These are phyloP conservation scores for Myotis myotis DNA, from an alignment of 2,797 vertebrate species.

Conservation along the genomic window DNA sequence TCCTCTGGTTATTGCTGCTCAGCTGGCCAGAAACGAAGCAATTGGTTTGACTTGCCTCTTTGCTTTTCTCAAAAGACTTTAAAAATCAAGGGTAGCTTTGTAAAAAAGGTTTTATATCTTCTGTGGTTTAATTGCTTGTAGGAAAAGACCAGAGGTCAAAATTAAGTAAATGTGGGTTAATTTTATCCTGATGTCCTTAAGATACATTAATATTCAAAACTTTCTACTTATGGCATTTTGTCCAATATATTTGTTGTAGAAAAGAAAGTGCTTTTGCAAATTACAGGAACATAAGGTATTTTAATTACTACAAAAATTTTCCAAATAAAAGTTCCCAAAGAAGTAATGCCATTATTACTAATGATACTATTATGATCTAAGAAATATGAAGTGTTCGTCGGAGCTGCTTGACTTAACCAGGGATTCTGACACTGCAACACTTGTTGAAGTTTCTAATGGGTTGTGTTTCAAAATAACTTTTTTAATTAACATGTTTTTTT, in stretches of 20 bases:
- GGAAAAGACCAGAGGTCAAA: conserved; percentile 10
- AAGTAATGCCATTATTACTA: background rate
- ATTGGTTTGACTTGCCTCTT: conserved; percentile 69
- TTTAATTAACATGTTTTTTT: background rate
- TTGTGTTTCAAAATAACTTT: background rate
- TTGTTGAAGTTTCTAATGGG: background rate
- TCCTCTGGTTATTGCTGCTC: conserved; percentile 72
- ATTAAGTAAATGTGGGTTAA: background rate
- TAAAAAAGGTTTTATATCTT: background rate
- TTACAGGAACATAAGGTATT: background rate
- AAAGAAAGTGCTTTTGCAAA: conserved; percentile 5
- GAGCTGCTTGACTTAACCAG: background rate
- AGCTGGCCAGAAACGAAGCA: conserved; percentile 50
- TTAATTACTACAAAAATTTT: conserved; percentile 2
- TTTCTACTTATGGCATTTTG: background rate
- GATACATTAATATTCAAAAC: background rate
- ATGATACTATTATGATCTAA: background rate
- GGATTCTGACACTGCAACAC: background rate
- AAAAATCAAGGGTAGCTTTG: conserved; percentile 43
- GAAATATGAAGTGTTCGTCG: background rate
- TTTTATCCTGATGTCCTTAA: conserved; percentile 52
- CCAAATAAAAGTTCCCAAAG: background rate
- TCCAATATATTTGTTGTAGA: background rate
- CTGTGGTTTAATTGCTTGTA: background rate
- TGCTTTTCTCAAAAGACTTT: conserved; percentile 68